A percentile compares a stretch with the other conserved stretches of the same genome.
Conservation (phyloP, 1,140 invertebrate species). For the Drosophila tsacasi region DNA sequence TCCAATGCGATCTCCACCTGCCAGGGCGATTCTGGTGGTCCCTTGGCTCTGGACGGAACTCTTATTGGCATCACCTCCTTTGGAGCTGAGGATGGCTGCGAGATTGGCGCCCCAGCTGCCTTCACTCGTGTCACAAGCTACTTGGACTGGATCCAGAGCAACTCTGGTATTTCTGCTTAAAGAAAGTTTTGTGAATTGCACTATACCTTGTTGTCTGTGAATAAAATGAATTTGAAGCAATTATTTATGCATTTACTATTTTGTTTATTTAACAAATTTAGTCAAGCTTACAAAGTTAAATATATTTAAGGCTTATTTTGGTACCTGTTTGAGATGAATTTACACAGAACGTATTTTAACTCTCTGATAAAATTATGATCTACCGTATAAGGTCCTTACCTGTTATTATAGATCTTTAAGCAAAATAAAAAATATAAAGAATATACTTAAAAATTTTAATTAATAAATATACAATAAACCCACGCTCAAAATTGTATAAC, state of each 20-base stretch:
- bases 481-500: too few species aligned
- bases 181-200: too few species aligned
- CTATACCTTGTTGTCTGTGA: too few species aligned
- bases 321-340: too few species aligned
- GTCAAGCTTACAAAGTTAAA: too few species aligned
- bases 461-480: not conserved
- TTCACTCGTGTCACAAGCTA: constrained; percentile 86
- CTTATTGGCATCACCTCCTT: constrained; percentile 85
- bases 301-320: too few species aligned
- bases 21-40: constrained; percentile 49
- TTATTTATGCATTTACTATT: not conserved
- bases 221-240: not conserved
- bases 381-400: too few species aligned
- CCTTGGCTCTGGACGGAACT: constrained; percentile 41
- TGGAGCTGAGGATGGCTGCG: constrained; percentile 48
- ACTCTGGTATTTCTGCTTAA: constrained; percentile 34
- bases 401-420: too few species aligned
- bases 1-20: constrained; percentile 39
- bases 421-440: not conserved
- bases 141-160: constrained; percentile 86
- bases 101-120: constrained; percentile 79
- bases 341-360: too few species aligned
- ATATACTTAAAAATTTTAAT: too few species aligned
- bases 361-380: too few species aligned
- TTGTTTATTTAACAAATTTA: too few species aligned